Conservation (phyloP, 2,113 vertebrate genomes). For the Oriolus oriolus region DNA sequence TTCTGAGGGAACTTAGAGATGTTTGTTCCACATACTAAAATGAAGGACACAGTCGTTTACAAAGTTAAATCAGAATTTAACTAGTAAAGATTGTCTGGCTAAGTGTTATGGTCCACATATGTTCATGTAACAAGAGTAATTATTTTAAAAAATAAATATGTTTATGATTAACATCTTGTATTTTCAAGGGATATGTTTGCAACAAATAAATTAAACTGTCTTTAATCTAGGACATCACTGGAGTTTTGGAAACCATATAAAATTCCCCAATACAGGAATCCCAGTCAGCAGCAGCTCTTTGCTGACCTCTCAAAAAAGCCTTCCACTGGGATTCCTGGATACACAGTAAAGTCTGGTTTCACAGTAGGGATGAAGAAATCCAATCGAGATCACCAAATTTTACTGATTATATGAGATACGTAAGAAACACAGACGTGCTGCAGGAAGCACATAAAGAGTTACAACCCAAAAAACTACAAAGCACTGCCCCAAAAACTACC, state of each 20-base stretch:
- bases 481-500: neutral
- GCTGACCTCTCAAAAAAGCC: neutral
- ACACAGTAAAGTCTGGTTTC: neutral
- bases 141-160: constrained; percentile 57
- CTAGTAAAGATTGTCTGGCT: neutral
- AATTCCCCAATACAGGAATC: neutral
- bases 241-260: neutral
- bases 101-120: constrained; percentile 60
- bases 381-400: neutral
- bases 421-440: neutral
- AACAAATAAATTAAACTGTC: neutral
- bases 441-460: neutral
- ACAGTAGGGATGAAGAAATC: neutral
- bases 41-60: constrained; percentile 49
- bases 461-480: neutral
- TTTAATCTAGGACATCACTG: neutral
- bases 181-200: constrained; percentile 36
- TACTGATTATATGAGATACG: neutral
- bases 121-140: constrained; percentile 51
- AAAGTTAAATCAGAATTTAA: constrained; percentile 20
- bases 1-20: constrained; percentile 6
- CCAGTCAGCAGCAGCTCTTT: neutral
- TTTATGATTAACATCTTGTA: constrained; percentile 48
- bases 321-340: neutral
- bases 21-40: constrained; percentile 24